Evolutionary conservation across 1,140 invertebrate species (phyloP).

Genomic region (Teleogryllus occipitalis): DNA sequence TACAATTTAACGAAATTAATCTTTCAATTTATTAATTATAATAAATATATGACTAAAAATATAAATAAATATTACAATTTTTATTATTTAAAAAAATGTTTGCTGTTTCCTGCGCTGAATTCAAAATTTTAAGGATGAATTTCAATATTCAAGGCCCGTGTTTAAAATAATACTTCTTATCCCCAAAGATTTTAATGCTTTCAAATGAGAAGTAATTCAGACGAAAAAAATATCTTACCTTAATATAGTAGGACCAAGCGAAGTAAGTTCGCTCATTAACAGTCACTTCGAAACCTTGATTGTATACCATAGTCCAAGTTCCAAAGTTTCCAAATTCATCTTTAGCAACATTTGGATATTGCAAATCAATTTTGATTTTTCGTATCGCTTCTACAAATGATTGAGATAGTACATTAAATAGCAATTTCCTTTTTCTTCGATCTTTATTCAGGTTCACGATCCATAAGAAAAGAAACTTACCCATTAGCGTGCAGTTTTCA

Average conservation of each 20-base stretch:
- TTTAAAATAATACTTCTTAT: no score
- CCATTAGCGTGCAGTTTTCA: conserved; percentile 32
- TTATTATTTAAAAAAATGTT: no score
- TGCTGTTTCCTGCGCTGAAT: no score
- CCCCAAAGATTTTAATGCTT: no score
- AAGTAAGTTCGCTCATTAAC: conserved; percentile 38
- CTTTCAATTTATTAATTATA: no score
- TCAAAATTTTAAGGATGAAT: no score
- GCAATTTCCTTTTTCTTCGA: neutral
- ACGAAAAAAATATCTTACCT: conserved; percentile 18
- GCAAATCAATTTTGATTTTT: conserved; percentile 28
- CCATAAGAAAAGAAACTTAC: conserved; percentile 11
- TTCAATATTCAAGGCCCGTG: no score
- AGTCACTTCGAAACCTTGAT: conserved; percentile 39
- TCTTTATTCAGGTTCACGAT: neutral
- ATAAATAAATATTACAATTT: no score
- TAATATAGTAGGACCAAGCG: conserved; percentile 38
- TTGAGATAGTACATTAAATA: neutral
- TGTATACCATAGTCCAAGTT: conserved; percentile 49
- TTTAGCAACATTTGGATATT: conserved; percentile 40
- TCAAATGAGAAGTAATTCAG: no score
- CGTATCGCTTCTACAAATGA: neutral
- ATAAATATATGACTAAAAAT: no score
- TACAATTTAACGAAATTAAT: no score
- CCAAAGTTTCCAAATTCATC: conserved; percentile 41